Evolutionary conservation across 2,797 vertebrate species (phyloP).

Genomic region (Furcifer pardalis): DNA sequence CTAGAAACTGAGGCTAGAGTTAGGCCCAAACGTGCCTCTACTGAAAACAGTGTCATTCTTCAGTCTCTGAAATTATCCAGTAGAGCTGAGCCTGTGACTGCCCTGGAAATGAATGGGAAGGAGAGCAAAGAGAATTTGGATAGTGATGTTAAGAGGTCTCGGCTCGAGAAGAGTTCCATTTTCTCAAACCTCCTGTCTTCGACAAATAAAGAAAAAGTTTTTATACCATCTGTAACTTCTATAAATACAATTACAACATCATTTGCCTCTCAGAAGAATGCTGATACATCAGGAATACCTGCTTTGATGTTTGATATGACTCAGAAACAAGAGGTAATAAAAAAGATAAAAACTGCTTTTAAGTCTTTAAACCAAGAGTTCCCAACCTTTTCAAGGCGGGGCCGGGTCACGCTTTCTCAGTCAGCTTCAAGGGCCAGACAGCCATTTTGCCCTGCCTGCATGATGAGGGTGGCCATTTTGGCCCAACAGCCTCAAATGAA

Average conservation of each 20-base stretch:
- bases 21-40: conserved; percentile 77
- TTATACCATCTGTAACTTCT: conserved; percentile 73
- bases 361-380: no score
- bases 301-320: conserved; percentile 52
- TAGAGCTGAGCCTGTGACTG: conserved; percentile 57
- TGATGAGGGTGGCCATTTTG: no score
- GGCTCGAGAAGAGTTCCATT: conserved; percentile 89
- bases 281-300: conserved; percentile 55
- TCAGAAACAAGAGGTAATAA: conserved; percentile 66
- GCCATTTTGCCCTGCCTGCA: no score
- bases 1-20: conserved; percentile 76
- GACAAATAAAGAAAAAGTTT: conserved; percentile 73
- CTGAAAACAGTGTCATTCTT: conserved; percentile 86
- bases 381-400: no score
- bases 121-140: conserved; percentile 73
- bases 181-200: conserved; percentile 85
- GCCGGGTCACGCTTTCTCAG: no score
- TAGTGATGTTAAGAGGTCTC: conserved; percentile 79
- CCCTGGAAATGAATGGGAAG: conserved; percentile 66
- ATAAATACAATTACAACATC: conserved; percentile 70
- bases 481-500: no score
- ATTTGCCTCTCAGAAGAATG: conserved; percentile 66
- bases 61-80: conserved; percentile 73
- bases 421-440: no score
- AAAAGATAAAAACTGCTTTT: background rate